Evolutionary conservation across 2,888 invertebrate genomes (phyloP).

Genomic region (Lepidochitona cinerea): DNA sequence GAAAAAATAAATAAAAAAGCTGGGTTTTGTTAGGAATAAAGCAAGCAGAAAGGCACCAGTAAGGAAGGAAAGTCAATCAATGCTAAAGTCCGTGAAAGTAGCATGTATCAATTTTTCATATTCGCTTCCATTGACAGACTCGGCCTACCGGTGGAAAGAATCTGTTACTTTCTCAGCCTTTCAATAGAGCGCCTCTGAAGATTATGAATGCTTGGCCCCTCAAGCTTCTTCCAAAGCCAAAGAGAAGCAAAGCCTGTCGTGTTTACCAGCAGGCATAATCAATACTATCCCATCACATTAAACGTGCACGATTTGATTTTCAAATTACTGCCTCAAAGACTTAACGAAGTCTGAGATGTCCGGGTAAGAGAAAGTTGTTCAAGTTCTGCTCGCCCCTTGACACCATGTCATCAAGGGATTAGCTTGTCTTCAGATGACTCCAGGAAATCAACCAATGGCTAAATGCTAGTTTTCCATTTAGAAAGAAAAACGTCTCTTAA

Average conservation of each 20-base stretch:
- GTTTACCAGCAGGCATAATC: neutral
- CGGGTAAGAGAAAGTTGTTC: too few species aligned
- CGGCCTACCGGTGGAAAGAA: neutral
- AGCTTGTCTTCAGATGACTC: too few species aligned
- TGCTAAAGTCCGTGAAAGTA: constrained; percentile 2
- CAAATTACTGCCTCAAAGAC: constrained; percentile 1
- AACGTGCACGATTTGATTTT: constrained; percentile 8
- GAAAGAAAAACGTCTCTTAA: too few species aligned
- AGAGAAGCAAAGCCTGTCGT: neutral
- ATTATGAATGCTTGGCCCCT: neutral
- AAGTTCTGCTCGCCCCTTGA: too few species aligned
- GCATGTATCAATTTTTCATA: constrained; percentile 6
- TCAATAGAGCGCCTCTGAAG: neutral
- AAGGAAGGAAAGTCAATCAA: constrained; percentile 5
- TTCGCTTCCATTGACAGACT: neutral
- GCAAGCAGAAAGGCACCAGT: constrained; percentile 4
- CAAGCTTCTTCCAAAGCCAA: neutral
- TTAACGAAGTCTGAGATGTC: neutral
- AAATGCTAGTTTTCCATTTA: too few species aligned
- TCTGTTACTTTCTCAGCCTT: neutral
- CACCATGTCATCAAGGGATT: too few species aligned
- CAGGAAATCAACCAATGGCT: too few species aligned
- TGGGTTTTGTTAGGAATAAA: neutral
- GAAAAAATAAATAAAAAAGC: neutral
- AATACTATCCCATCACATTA: constrained; percentile 5